Evolutionary conservation across 2,888 invertebrate species (phyloP).

Genomic region (Eretmocerus hayati): DNA sequence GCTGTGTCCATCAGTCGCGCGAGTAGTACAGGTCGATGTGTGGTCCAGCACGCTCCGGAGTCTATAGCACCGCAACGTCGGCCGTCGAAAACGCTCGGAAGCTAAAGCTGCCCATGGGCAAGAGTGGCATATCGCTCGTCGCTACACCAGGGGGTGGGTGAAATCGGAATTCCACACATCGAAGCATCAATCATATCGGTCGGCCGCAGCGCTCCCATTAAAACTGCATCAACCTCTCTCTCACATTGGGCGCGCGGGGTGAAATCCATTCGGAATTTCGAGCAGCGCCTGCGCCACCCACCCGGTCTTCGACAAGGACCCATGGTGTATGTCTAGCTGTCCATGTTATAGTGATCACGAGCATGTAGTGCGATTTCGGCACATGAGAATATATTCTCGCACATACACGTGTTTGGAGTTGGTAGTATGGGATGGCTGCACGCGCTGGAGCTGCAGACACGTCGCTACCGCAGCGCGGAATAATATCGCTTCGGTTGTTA

Average conservation of each 20-base stretch:
- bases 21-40: too few species aligned
- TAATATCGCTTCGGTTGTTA: constrained; percentile 46
- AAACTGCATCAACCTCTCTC: constrained; percentile 40
- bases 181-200: constrained; percentile 42
- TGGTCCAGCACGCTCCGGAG: too few species aligned
- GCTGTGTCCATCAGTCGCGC: too few species aligned
- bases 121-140: neutral
- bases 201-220: constrained; percentile 40
- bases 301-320: constrained; percentile 18
- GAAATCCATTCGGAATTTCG: constrained; percentile 32
- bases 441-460: constrained; percentile 17
- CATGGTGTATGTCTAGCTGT: too few species aligned
- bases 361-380: too few species aligned
- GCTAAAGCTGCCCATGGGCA: too few species aligned
- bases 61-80: too few species aligned
- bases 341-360: too few species aligned
- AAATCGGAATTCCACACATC: constrained; percentile 27
- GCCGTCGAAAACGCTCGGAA: too few species aligned
- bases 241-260: constrained; percentile 15
- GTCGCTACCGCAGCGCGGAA: constrained; percentile 32
- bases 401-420: too few species aligned
- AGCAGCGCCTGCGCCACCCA: constrained; percentile 15
- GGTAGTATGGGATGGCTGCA: too few species aligned
- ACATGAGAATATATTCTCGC: too few species aligned
- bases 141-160: neutral